A percentile compares a stretch with the other conserved stretches of the same genome.
These are phyloP conservation scores for Antechinus stuartii DNA, from an alignment of 2,113 vertebrate genomes.

Conservation along the genomic window DNA sequence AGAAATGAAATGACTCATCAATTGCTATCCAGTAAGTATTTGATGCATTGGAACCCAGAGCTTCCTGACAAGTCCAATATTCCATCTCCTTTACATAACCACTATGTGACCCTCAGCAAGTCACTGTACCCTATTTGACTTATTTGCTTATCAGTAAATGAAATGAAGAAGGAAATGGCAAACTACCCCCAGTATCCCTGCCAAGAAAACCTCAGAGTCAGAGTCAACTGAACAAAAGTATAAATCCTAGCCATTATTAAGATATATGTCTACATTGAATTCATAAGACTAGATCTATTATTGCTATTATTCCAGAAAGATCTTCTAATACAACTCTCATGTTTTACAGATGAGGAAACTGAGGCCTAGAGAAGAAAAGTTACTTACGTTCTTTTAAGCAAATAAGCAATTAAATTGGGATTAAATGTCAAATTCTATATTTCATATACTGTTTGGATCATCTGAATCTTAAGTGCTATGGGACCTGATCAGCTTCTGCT, in stretches of 20 bases:
- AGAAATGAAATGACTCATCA: fast-evolving
- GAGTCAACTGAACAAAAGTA: not conserved
- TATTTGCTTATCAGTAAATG: not conserved
- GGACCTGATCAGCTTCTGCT: not conserved
- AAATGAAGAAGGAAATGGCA: not conserved
- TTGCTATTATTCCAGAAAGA: not conserved
- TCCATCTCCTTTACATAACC: not conserved
- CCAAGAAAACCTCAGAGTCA: not conserved
- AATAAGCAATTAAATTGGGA: not conserved
- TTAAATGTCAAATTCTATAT: not conserved
- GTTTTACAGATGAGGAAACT: not conserved
- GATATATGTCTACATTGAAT: not conserved
- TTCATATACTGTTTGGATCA: not conserved
- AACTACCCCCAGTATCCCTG: not conserved
- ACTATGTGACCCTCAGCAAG: no score
- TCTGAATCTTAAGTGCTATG: not conserved
- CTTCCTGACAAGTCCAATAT: not conserved
- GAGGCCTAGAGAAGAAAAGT: not conserved
- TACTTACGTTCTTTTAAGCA: not conserved
- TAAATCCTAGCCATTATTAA: not conserved
- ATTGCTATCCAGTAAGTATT: not conserved
- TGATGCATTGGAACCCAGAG: not conserved
- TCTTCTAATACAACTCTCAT: not conserved
- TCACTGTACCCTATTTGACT: not conserved
- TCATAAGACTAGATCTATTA: not conserved